These are phyloP conservation scores for Cotesia glomerata DNA, from an alignment of 1,140 invertebrate species.

Conservation along the genomic window DNA sequence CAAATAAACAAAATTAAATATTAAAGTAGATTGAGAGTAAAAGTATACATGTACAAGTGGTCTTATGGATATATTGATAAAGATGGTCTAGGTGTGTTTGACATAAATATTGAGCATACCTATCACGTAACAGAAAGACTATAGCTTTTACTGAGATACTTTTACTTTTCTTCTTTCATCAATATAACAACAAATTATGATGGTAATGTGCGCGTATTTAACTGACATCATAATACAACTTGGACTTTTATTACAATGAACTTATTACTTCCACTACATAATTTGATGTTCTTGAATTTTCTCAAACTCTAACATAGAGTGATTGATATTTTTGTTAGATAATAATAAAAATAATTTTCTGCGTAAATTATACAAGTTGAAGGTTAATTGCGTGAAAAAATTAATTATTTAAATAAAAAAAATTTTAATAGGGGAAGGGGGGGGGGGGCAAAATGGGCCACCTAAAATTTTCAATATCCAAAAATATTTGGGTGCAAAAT, in stretches of 20 bases:
- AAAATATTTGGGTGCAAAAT: too few species aligned
- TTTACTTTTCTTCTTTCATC: slow-evolving; percentile 18
- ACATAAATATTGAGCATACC: slow-evolving; percentile 9
- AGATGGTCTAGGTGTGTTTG: slow-evolving; percentile 17
- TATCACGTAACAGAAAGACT: slow-evolving; percentile 20
- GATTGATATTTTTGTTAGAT: too few species aligned
- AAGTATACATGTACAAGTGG: slow-evolving; percentile 3
- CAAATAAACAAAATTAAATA: slow-evolving; percentile 8
- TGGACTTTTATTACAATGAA: neutral
- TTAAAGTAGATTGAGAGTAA: slow-evolving; percentile 28
- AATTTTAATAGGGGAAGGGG: too few species aligned
- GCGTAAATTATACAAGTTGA: too few species aligned
- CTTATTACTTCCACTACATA: neutral
- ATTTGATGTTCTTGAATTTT: too few species aligned
- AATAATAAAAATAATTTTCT: too few species aligned
- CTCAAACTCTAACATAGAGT: too few species aligned
- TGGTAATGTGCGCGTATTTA: neutral
- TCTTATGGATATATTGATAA: neutral
- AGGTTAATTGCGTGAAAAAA: too few species aligned
- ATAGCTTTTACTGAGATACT: neutral
- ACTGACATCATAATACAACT: neutral
- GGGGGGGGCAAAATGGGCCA: too few species aligned
- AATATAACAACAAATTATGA: neutral
- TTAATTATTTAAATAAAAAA: too few species aligned
- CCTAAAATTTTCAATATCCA: too few species aligned